These are phyloP conservation scores for Spodoptera exigua DNA, from an alignment of 2,888 invertebrate genomes.

Conservation along the genomic window DNA sequence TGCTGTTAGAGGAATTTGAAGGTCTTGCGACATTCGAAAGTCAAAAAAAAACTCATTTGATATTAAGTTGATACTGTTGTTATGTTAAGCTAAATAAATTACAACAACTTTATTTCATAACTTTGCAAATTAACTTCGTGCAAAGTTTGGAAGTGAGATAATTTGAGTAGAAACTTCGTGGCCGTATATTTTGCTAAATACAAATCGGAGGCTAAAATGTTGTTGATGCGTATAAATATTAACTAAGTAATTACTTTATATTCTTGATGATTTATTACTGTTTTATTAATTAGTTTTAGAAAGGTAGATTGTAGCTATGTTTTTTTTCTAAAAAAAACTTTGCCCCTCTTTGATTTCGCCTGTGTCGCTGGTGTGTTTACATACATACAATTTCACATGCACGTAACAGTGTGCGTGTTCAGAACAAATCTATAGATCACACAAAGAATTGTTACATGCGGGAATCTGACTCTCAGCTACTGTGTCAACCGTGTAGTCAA, in stretches of 20 bases:
- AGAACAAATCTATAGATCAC: too few relatives aligned
- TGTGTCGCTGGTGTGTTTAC: too few relatives aligned
- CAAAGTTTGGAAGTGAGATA: constrained; percentile 62
- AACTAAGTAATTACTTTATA: constrained; percentile 39
- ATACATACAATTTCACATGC: too few relatives aligned
- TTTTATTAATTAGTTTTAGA: constrained; percentile 18
- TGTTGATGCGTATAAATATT: constrained; percentile 49
- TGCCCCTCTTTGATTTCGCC: too few relatives aligned
- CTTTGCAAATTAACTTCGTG: constrained; percentile 55
- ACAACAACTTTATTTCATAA: constrained; percentile 38
- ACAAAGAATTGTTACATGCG: too few relatives aligned
- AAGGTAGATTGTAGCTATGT: too few relatives aligned
- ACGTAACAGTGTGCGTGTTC: too few relatives aligned
- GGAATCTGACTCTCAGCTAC: too few relatives aligned
- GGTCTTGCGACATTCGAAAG: background rate
- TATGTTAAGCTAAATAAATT: constrained; percentile 45
- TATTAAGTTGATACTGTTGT: constrained; percentile 30
- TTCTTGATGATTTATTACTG: constrained; percentile 40
- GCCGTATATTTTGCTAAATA: constrained; percentile 48
- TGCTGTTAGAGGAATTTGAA: background rate
- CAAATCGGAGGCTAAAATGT: constrained; percentile 52
- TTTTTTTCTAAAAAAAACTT: too few relatives aligned
- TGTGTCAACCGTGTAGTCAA: too few relatives aligned
- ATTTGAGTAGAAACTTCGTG: constrained; percentile 54
- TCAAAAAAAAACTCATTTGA: constrained; percentile 9